These are phyloP conservation scores for Tragelaphus eurycerus DNA, from an alignment of 2,797 vertebrate genomes.

Conservation along the genomic window DNA sequence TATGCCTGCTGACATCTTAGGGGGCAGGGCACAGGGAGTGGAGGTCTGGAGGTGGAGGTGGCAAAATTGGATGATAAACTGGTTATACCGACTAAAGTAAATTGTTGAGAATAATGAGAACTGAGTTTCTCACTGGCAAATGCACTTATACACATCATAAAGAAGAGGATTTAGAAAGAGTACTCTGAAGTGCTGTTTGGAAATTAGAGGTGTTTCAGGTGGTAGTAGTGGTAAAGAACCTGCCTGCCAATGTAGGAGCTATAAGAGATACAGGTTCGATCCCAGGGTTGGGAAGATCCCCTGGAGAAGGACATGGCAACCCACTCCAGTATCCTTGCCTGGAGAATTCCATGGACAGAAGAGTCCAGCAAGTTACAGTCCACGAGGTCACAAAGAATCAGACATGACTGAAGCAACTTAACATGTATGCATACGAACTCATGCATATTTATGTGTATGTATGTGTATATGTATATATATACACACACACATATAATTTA, in stretches of 20 bases:
- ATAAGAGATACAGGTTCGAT: background rate
- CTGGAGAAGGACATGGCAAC: background rate
- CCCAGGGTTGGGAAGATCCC: background rate
- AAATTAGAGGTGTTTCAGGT: background rate
- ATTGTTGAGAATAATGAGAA: background rate
- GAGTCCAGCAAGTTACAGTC: background rate
- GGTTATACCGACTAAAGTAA: background rate
- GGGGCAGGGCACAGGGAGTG: no score
- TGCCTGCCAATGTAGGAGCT: background rate
- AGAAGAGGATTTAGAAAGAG: background rate
- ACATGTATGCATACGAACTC: background rate
- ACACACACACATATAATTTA: background rate
- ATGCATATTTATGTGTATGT: background rate
- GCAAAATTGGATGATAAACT: background rate
- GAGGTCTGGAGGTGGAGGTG: background rate
- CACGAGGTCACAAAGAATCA: background rate
- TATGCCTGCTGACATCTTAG: background rate
- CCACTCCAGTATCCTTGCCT: background rate
- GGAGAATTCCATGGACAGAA: background rate
- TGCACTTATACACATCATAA: background rate
- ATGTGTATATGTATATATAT: background rate
- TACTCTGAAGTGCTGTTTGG: background rate
- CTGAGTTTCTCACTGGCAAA: background rate
- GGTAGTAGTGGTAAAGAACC: background rate
- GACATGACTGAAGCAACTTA: background rate